A percentile compares a stretch with the other conserved stretches of the same genome.
Conservation (phyloP, 1,140 invertebrate species). For the Zaprionus inermis region DNA sequence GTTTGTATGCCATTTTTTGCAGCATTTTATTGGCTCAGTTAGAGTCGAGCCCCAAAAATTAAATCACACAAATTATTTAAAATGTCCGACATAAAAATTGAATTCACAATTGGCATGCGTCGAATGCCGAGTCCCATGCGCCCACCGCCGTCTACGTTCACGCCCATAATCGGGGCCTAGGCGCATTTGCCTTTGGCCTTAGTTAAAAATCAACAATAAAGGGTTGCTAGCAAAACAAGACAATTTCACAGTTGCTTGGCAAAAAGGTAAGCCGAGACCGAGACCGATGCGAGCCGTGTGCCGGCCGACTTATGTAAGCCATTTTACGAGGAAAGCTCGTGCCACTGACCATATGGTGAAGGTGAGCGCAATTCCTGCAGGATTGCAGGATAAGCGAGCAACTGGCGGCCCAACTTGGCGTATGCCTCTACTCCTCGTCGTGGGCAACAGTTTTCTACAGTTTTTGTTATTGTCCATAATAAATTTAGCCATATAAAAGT, state of each 20-base stretch:
- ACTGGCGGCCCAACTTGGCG: conserved; percentile 43
- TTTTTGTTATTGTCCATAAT: conserved; percentile 77
- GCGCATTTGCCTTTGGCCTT: conserved; percentile 45
- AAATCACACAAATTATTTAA: conserved; percentile 81
- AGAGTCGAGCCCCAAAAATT: conserved; percentile 65
- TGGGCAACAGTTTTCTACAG: conserved; percentile 53
- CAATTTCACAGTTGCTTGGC: conserved; percentile 80
- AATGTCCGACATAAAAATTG: conserved; percentile 68
- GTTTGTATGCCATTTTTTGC: conserved; percentile 43
- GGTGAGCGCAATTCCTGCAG: conserved; percentile 55
- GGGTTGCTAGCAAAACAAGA: conserved; percentile 72
- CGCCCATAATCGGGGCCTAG: not conserved
- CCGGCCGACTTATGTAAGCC: conserved; percentile 70
- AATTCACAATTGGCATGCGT: conserved; percentile 62
- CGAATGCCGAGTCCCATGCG: conserved; percentile 7
- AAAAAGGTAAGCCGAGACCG: conserved; percentile 69
- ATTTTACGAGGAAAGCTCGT: conserved; percentile 79
- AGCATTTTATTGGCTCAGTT: conserved; percentile 71
- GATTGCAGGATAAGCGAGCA: conserved; percentile 51
- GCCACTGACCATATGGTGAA: conserved; percentile 77
- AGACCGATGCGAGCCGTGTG: no score
- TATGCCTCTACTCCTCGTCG: conserved; percentile 16
- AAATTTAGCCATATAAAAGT: conserved; percentile 80
- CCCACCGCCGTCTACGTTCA: not conserved
- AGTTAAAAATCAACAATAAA: conserved; percentile 67